Evolutionary conservation across 2,113 vertebrate species (phyloP).

Genomic region (Pipra filicauda): DNA sequence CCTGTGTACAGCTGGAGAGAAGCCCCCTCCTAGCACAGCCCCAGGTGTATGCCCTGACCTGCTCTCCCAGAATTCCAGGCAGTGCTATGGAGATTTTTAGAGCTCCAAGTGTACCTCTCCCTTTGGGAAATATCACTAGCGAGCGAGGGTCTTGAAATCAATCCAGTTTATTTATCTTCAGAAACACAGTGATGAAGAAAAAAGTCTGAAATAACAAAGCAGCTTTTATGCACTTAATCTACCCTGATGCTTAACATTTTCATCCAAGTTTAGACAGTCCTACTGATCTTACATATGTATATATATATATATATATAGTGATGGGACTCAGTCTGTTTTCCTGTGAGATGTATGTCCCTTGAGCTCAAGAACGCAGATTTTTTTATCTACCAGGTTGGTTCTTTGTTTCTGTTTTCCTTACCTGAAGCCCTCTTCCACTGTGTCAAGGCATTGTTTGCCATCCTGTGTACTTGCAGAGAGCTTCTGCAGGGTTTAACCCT

Average conservation of each 20-base stretch:
- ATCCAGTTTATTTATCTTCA: background rate
- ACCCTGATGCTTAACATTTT: background rate
- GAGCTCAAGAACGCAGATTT: background rate
- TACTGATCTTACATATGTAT: background rate
- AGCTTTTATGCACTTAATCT: background rate
- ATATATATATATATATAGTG: background rate
- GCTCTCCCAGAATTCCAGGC: background rate
- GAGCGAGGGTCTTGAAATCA: background rate
- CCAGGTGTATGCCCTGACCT: background rate
- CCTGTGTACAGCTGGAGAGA: background rate
- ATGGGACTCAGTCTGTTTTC: background rate
- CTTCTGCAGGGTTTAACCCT: background rate
- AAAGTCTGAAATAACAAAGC: background rate
- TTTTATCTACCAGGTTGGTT: background rate
- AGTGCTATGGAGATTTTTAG: background rate
- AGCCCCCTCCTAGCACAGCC: background rate
- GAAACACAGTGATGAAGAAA: background rate
- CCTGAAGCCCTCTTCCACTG: background rate
- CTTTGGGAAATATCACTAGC: background rate
- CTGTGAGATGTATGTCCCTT: background rate
- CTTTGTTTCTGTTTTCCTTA: conserved; percentile 20
- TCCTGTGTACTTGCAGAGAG: background rate
- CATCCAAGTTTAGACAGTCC: background rate
- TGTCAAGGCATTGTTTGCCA: background rate
- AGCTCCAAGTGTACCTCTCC: background rate